These are phyloP conservation scores for Typhlichthys eigenmanni DNA, from an alignment of 2,797 vertebrate genomes.

Conservation along the genomic window DNA sequence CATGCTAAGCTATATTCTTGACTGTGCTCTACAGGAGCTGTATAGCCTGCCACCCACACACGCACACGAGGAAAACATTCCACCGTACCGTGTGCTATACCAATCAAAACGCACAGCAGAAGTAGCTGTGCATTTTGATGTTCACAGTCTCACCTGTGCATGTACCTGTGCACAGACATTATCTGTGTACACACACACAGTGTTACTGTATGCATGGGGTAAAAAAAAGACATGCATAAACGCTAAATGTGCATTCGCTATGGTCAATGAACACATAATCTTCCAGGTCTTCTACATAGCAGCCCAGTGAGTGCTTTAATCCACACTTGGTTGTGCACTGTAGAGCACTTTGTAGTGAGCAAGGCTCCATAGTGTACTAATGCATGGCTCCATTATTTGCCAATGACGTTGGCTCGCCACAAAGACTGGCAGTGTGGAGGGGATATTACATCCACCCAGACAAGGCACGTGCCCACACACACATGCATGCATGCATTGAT, in stretches of 20 bases:
- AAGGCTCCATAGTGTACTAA: constrained; percentile 23
- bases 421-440: constrained; percentile 56
- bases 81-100: background rate
- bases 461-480: constrained; percentile 17
- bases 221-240: background rate
- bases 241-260: background rate
- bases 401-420: constrained; percentile 52
- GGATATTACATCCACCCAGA: constrained; percentile 29
- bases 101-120: constrained; percentile 1
- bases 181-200: background rate
- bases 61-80: constrained; percentile 4
- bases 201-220: constrained; percentile 7
- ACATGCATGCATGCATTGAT: constrained; percentile 21
- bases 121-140: background rate
- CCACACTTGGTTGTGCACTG: constrained; percentile 23
- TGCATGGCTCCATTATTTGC: constrained; percentile 54
- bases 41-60: constrained; percentile 11
- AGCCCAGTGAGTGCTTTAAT: background rate
- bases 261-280: background rate
- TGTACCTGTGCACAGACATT: constrained; percentile 13
- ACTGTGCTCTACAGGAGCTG: constrained; percentile 33
- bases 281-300: background rate
- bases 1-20: constrained; percentile 37
- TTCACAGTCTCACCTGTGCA: constrained; percentile 3
- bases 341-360: constrained; percentile 16